A percentile compares a stretch with the other conserved stretches of the same genome.
Evolutionary conservation across 2,113 vertebrate genomes (phyloP).

Genomic region (Harpagus bidentatus): DNA sequence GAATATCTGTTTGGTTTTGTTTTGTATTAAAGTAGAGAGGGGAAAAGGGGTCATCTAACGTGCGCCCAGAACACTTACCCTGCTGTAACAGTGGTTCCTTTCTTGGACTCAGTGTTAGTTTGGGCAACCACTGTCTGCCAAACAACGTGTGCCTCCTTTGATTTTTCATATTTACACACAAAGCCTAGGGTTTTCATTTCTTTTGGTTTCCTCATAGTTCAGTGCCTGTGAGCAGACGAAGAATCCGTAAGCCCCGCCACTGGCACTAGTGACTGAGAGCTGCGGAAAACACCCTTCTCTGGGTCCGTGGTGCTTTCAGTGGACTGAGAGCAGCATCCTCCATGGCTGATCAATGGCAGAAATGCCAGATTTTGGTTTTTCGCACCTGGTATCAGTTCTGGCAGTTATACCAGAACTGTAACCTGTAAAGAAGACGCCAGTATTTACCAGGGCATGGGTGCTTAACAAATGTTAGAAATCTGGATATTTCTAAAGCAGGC

Average conservation of each 20-base stretch:
- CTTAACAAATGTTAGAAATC: not conserved
- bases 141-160: not conserved
- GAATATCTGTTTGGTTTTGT: not conserved
- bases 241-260: rapidly evolving
- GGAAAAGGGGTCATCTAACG: not conserved
- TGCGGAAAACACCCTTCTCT: not conserved
- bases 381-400: not conserved
- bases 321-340: not conserved
- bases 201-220: not conserved
- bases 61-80: not conserved
- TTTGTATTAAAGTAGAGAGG: not conserved
- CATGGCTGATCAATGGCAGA: not conserved
- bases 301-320: rapidly evolving
- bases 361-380: not conserved
- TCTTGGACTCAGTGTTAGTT: not conserved
- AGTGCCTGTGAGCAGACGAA: not conserved
- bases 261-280: not conserved
- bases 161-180: not conserved
- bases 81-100: not conserved
- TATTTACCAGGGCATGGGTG: not conserved
- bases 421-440: not conserved
- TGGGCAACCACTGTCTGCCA: not conserved
- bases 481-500: not conserved
- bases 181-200: not conserved
- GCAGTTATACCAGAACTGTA: not conserved